Base-by-base conservation (phyloP, 2,797 vertebrate genomes). In the Fundulus diaphanus region DNA sequence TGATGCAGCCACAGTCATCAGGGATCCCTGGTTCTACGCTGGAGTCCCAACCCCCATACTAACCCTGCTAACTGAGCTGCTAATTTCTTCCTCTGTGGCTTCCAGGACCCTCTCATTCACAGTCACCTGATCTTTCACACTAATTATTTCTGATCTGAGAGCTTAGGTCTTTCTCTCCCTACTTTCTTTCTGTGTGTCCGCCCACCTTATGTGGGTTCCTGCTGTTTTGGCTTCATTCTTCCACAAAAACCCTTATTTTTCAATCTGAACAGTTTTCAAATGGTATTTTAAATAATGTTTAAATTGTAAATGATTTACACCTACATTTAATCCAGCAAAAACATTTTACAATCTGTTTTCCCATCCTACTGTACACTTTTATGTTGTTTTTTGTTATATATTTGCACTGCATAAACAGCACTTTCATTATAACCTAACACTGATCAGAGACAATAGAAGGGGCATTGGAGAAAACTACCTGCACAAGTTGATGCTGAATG, bases 1-100 rank as follows among this genome's bases (percentile, higher is more conserved):
- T 65, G 75, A 68, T 84, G 83, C 1, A 40, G 78, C 83, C 75
- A 54, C 33, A 61, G 78, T 84, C 74, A 82, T 83, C 78, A 78
- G 51, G 83, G 82, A 82, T 84, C 80, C 22, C 13, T 77, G 76
- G 51, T 44, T 77, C 44, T 35, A 80, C 51, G 16, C 66, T 46
- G 6, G 0, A 9, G 44, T 54, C 46, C 48, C 70, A 29, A 52
- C 81, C 78, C 75, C 63, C 37, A 66, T 6, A 27, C 44, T 68
- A 31, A 65, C 81, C 78, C 73, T 54, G 22, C 59, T 46, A 78
- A 76, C 79, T 40, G 24, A 85, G 63, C 74, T 24, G 22, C 33
- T 87, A 76, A 86, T 80, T 85, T 80, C 48, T 76, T 42, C 65
- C 74, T 82, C 42, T 11, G 24, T n/a, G n/a, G 52, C 13, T 42